phyloP scores from a whole-genome alignment of 92 coral and sea anemone genomes.

The Micromussa lordhowensis region DNA sequence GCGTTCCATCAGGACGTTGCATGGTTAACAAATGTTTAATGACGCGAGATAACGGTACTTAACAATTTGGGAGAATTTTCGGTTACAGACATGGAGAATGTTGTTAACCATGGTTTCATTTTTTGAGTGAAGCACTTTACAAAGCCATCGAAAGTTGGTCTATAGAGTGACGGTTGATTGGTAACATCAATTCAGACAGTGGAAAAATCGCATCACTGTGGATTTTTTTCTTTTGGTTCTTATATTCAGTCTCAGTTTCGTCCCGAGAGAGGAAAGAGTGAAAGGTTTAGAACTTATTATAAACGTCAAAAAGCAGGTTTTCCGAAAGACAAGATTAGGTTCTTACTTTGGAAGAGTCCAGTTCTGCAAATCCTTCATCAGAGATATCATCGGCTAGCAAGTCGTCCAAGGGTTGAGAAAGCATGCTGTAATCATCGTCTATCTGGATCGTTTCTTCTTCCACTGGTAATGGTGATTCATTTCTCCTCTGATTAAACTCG shows the following conservation, averaged over 20 bases:
- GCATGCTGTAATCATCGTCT: conserved; percentile 31
- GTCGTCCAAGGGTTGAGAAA: conserved; percentile 35
- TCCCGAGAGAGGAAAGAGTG: neutral
- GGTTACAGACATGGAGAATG: no score
- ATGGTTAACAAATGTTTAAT: no score
- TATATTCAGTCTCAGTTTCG: neutral
- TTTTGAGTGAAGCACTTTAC: no score
- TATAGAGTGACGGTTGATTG: no score
- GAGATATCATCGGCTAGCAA: conserved; percentile 53
- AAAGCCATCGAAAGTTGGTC: no score
- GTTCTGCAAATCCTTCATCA: conserved; percentile 66
- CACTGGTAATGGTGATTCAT: conserved; percentile 7
- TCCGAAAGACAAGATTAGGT: neutral
- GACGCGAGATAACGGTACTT: no score
- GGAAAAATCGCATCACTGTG: neutral
- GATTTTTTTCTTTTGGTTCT: neutral
- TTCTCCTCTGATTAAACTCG: neutral
- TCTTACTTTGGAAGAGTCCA: conserved; percentile 47
- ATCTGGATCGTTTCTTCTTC: conserved; percentile 28
- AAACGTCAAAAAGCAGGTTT: neutral
- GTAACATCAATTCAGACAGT: no score
- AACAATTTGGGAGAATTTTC: no score
- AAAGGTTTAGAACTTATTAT: no score
- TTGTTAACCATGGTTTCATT: no score
- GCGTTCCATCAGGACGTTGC: no score